These are phyloP conservation scores for Bombus pyrosoma DNA, from an alignment of 1,140 invertebrate species.

Conservation along the genomic window DNA sequence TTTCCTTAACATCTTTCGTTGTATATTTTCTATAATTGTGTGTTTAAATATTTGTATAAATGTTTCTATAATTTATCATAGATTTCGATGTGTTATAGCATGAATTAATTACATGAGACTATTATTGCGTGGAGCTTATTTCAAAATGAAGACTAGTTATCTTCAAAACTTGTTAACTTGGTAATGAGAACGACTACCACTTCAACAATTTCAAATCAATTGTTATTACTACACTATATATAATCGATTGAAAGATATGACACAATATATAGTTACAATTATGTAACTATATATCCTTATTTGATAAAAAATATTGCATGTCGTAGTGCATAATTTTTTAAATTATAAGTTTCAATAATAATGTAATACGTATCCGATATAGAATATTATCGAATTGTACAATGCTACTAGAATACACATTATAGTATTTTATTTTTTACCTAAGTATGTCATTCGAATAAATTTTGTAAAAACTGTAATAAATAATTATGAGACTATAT, in stretches of 20 bases:
- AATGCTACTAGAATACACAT: no score
- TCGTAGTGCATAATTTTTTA: no score
- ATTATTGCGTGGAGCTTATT: no score
- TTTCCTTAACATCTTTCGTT: neutral
- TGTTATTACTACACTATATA: neutral
- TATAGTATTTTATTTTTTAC: no score
- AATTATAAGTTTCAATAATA: neutral
- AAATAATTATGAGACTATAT: no score
- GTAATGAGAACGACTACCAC: neutral
- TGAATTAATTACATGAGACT: neutral
- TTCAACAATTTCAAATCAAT: no score
- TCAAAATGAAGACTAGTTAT: neutral
- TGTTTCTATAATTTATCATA: neutral
- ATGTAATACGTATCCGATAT: neutral
- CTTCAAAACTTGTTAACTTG: neutral
- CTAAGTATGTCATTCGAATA: no score
- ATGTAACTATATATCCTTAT: neutral
- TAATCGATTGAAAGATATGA: neutral
- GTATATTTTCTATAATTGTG: neutral
- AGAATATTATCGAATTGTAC: neutral
- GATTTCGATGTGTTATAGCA: no score
- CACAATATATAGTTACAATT: no score
- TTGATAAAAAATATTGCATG: neutral
- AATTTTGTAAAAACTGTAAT: no score
- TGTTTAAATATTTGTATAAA: no score